phyloP scores from a whole-genome alignment of 2,888 invertebrate species.

The Mesorhabditis belari region DNA sequence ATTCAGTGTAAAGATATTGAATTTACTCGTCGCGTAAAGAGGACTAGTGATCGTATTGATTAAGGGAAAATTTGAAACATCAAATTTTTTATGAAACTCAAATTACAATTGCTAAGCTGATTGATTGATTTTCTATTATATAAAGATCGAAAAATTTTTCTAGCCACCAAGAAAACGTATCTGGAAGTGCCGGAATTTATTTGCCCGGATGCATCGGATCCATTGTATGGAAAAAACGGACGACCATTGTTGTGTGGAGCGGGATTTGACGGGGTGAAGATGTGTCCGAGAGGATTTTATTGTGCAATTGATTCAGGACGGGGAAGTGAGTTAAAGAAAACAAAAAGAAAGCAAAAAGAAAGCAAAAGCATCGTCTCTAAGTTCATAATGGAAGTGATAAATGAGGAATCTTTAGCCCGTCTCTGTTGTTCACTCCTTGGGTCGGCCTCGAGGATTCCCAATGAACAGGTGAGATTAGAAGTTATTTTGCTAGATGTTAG shows the following conservation, averaged over 20 bases:
- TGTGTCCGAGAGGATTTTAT: conserved; percentile 51
- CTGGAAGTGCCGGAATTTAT: conserved; percentile 12
- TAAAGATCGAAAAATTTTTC: too few relatives aligned
- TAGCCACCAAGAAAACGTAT: not conserved
- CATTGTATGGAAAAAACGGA: conserved; percentile 27
- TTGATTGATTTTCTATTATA: too few relatives aligned
- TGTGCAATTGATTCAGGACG: conserved; percentile 46
- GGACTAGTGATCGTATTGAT: too few relatives aligned
- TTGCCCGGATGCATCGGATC: conserved; percentile 40
- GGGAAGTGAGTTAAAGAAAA: conserved; percentile 27
- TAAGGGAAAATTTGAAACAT: too few relatives aligned
- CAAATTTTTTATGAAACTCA: too few relatives aligned
- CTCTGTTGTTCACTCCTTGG: conserved; percentile 45
- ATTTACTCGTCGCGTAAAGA: too few relatives aligned
- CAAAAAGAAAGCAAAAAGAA: too few relatives aligned
- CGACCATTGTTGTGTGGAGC: conserved; percentile 42
- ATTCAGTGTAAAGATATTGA: too few relatives aligned
- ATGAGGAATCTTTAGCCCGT: conserved; percentile 35
- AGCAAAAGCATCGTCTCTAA: too few relatives aligned
- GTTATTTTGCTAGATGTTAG: too few relatives aligned
- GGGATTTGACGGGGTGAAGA: conserved; percentile 49
- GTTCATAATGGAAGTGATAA: too few relatives aligned
- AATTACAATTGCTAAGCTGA: too few relatives aligned
- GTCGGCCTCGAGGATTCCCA: conserved; percentile 36
- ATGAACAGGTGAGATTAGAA: conserved; percentile 16